Evolutionary conservation across 2,113 vertebrate species (phyloP).

Genomic region (Boulengeromyrus knoepffleri): DNA sequence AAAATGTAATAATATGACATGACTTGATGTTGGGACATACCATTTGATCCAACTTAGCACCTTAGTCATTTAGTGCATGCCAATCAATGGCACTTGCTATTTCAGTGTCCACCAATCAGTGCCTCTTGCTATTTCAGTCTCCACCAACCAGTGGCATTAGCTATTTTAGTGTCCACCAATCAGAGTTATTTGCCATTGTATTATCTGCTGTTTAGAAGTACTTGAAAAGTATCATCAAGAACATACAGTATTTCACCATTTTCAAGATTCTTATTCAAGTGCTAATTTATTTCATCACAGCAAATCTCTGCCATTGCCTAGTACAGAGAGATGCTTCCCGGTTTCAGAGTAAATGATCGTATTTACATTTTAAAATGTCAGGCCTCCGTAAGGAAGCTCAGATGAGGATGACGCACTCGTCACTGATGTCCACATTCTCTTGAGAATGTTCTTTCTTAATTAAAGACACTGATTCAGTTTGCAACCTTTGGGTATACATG

Average conservation of each 20-base stretch:
- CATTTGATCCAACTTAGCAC: background rate
- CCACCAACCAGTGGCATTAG: background rate
- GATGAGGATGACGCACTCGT: background rate
- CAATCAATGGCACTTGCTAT: background rate
- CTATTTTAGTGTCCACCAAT: background rate
- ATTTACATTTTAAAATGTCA: background rate
- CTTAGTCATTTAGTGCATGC: background rate
- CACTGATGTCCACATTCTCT: background rate
- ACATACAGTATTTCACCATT: background rate
- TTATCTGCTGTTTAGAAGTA: background rate
- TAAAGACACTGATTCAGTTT: background rate
- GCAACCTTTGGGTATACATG: background rate
- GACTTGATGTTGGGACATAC: background rate
- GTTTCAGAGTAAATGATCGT: background rate
- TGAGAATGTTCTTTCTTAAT: background rate
- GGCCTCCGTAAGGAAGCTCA: background rate
- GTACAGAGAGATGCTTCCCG: background rate
- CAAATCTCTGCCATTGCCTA: background rate
- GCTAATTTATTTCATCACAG: conserved; percentile 1
- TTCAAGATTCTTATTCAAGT: background rate
- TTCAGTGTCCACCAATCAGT: background rate
- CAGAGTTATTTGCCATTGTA: background rate
- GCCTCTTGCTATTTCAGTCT: background rate
- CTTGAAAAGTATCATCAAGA: background rate
- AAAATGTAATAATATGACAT: background rate